These are phyloP conservation scores for Oeneis ivallda DNA, from an alignment of 2,888 invertebrate species.

Conservation along the genomic window DNA sequence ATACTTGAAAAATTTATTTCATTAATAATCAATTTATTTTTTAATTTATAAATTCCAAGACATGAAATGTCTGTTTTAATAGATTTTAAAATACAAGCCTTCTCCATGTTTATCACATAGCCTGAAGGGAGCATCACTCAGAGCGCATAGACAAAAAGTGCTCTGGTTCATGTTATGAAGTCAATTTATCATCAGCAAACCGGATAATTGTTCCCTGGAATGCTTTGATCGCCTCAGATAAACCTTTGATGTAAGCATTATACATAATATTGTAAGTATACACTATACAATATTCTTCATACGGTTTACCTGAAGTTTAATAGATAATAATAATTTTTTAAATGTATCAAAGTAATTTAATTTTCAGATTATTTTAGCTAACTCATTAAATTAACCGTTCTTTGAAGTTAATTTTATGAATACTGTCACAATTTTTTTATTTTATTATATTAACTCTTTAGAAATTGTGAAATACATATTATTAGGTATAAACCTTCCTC, in stretches of 20 bases:
- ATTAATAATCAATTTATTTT: too few relatives aligned
- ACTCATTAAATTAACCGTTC: too few relatives aligned
- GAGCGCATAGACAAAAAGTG: constrained; percentile 53
- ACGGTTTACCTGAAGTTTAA: background rate
- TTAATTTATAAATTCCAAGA: too few relatives aligned
- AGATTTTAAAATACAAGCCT: constrained; percentile 27
- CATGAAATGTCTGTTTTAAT: background rate
- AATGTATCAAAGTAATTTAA: too few relatives aligned
- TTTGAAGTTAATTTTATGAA: too few relatives aligned
- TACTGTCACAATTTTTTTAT: too few relatives aligned
- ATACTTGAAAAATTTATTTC: too few relatives aligned
- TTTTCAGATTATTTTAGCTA: too few relatives aligned
- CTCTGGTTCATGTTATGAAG: constrained; percentile 57
- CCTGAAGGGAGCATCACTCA: constrained; percentile 52
- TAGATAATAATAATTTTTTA: too few relatives aligned
- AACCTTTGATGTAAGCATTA: constrained; percentile 34
- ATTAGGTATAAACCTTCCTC: too few relatives aligned
- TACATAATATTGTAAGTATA: constrained; percentile 1
- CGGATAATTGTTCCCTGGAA: constrained; percentile 55
- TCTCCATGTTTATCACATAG: constrained; percentile 38
- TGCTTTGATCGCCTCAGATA: constrained; percentile 50
- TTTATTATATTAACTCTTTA: too few relatives aligned
- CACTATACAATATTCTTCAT: background rate
- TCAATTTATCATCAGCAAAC: constrained; percentile 60
- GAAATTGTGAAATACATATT: too few relatives aligned